Base-by-base conservation (phyloP, 2,888 invertebrate species). In the Oscheius sp. region DNA sequence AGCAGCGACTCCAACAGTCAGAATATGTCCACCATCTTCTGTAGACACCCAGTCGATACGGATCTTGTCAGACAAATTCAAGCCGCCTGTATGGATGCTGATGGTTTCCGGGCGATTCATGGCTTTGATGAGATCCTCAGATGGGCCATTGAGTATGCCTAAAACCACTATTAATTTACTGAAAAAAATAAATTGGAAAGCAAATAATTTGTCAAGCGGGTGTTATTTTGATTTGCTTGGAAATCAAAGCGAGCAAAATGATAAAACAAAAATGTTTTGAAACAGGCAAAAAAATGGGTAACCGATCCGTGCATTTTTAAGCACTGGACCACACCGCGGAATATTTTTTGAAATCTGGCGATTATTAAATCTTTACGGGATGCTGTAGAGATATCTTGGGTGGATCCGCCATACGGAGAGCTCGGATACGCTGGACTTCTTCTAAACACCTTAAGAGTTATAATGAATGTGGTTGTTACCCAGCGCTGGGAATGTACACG, bases 11-110 rank as follows among this genome's bases (percentile, higher is more conserved):
- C 86, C 86, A n/a, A 99, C 96, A 0, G 99, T 98, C 49, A 99
- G 90, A 84, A 99, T 95, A 89, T 99, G 98, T 0, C 96, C 95
- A 0, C 99, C 99, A 89, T 99, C 98, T 89, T 99, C 99, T 84
- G 97, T 96, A 0, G 97, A 96, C 13, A 98, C 97, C 99, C 99
- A 99, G 90, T 99, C 99, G 27, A 88, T 73, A 16, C 87, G 77
- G 13, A 86, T 81, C 61, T 82, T 75, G 53, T 80, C 74, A 16
- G 73, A 53, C 35, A 85, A 61, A 49, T 72, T 56, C 41, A 79
- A 81, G 5, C n/a, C 25, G 5, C 27, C 53, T 1, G 55, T 23
- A 12, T 69, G 12, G 18, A 70, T 7, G 16, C 29, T 59, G 23
- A 70, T 49, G 3, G 58, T 61, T n/a, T 21, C 35, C 27, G 61